Evolutionary conservation across 2,113 vertebrate genomes (phyloP), one percentile per base, ranked within the genome.

Genomic region (Ailuropoda melanoleuca): DNA sequence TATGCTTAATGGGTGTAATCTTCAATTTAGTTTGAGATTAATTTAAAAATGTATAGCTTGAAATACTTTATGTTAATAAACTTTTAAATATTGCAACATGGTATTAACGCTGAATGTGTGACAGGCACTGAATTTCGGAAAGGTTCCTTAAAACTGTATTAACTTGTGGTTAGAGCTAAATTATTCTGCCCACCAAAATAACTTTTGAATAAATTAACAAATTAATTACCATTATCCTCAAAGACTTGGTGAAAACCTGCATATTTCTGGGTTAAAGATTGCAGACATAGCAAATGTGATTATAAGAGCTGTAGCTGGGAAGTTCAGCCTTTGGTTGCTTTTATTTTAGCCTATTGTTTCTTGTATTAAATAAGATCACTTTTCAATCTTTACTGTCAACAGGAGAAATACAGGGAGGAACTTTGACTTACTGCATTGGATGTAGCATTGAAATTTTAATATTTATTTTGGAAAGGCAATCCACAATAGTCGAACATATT

Each of bases 191-290:
- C 48, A 98, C 97, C 48, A 97, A 98, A 98, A 98, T 98, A 98
- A 98, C 96, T 97, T 97, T 88, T 94, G 97, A 98, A 98, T 98
- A 98, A 98, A 99, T 98, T 98, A 98, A 97, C 95, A 97, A 98
- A 98, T 97, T 98, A 98, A 98, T 98, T 97, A 21, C 6, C 74
- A 62, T 97, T 97, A 95, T 93, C 72, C 96, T 97, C 53, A 87
- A 97, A 98, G 97, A 98, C 31, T 66, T 97, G 81, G 86, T 85
- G 31, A 84, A 72, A 92, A 92, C 78, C 74, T 95, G 75, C 34
- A 70, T 26, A 10, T 89, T 92, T 98, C 96, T 92, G 70, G 82
- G 80, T 96, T 58, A 88, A 85, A 81, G 62, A 91, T 60, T 97
- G 37, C 89, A 96, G 95, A 93, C 68, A 8, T 62, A 74, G 50